A percentile compares a stretch with the other conserved stretches of the same genome.
Evolutionary conservation across 2,113 vertebrate species (phyloP).

Genomic region (Morone chrysops): DNA sequence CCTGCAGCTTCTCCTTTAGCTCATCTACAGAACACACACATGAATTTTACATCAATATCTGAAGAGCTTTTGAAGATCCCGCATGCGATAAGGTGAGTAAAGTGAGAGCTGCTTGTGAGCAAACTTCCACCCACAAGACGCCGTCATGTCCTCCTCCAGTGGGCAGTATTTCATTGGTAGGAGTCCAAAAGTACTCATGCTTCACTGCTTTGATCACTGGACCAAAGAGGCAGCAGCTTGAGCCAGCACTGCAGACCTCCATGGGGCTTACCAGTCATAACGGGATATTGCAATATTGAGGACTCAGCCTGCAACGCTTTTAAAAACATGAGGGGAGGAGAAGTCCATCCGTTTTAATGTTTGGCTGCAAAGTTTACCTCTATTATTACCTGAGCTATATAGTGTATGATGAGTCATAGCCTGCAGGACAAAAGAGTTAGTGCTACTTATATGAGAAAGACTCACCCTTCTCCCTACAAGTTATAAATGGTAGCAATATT

Average conservation of each 20-base stretch:
- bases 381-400: conserved; percentile 55
- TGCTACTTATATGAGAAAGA: conserved; percentile 10
- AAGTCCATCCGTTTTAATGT: conserved; percentile 41
- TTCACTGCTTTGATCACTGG: conserved; percentile 75
- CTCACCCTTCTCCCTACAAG: background rate
- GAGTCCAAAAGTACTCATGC: conserved; percentile 64
- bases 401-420: conserved; percentile 42
- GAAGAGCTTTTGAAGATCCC: conserved; percentile 21
- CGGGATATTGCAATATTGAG: conserved; percentile 65
- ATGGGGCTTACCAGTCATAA: conserved; percentile 58
- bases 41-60: conserved; percentile 25
- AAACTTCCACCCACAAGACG: conserved; percentile 67
- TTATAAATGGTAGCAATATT: background rate
- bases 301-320: conserved; percentile 58
- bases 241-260: conserved; percentile 60
- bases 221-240: conserved; percentile 70
- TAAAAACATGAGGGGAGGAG: conserved; percentile 41
- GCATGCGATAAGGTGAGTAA: conserved; percentile 30
- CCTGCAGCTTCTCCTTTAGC: conserved; percentile 91
- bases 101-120: conserved; percentile 41
- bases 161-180: conserved; percentile 61
- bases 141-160: conserved; percentile 56
- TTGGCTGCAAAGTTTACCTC: conserved; percentile 58
- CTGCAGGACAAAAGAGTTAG: conserved; percentile 22
- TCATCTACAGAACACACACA: conserved; percentile 86